Percentiles rank a stretch among this genome's conserved stretches.
Conservation (phyloP, 2,888 invertebrate genomes). For the Biston stratarius region DNA sequence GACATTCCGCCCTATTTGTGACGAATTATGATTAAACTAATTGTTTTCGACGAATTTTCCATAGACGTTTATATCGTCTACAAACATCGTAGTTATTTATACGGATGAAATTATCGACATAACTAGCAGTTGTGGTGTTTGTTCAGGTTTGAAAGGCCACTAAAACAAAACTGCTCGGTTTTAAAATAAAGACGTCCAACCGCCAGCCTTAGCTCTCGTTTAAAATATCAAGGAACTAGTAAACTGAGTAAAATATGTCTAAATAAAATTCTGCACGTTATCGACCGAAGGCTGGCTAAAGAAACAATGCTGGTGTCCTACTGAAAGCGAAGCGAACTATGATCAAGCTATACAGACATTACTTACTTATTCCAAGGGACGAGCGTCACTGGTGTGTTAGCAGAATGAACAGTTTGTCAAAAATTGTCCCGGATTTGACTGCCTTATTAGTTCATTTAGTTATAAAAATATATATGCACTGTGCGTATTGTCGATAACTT, state of each 20-base stretch:
- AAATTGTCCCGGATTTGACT: no score
- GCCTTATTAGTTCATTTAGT: no score
- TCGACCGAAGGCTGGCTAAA: constrained; percentile 24
- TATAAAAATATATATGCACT: no score
- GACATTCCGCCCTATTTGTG: no score
- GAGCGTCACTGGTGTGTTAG: no score
- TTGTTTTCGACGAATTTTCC: no score
- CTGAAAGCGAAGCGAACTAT: background rate
- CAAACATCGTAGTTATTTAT: no score
- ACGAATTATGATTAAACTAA: no score
- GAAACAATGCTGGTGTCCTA: background rate
- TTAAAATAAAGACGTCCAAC: constrained; percentile 32
- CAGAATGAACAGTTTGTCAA: no score
- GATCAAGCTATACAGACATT: background rate
- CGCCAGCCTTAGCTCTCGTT: constrained; percentile 38
- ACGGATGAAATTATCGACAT: background rate
- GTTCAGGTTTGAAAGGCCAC: background rate
- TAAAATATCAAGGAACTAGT: constrained; percentile 40
- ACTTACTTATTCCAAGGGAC: no score
- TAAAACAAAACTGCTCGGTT: constrained; percentile 26
- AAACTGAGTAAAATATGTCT: constrained; percentile 46
- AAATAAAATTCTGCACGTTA: constrained; percentile 36
- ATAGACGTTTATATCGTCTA: no score
- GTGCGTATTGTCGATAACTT: no score
- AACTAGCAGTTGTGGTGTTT: background rate